These are phyloP conservation scores for Acanthochromis polyacanthus DNA, from an alignment of 2,113 vertebrate genomes.

Conservation along the genomic window DNA sequence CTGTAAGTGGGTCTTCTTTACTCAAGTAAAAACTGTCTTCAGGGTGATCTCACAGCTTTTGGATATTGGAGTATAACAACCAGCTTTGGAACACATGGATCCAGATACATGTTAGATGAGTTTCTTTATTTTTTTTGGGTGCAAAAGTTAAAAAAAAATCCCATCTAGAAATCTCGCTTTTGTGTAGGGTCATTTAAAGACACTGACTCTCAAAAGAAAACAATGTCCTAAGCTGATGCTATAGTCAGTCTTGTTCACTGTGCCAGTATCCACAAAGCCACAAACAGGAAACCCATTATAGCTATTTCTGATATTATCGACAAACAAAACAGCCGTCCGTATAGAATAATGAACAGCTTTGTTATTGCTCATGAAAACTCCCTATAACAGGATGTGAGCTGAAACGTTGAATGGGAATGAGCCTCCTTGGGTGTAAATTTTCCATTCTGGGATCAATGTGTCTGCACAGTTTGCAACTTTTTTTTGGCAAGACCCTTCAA, in stretches of 20 bases:
- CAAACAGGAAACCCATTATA: constrained; percentile 25
- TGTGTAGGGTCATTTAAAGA: constrained; percentile 11
- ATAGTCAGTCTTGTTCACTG: background rate
- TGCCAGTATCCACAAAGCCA: background rate
- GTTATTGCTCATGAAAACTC: constrained; percentile 25
- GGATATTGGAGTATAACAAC: constrained; percentile 1
- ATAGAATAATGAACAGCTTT: constrained; percentile 20
- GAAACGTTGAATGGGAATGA: background rate
- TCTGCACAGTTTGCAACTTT: background rate
- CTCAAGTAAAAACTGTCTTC: background rate
- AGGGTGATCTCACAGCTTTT: constrained; percentile 23
- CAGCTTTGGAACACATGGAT: background rate
- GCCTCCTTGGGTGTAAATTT: background rate
- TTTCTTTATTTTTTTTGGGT: constrained; percentile 3
- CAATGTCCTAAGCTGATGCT: background rate
- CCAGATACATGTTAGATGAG: background rate
- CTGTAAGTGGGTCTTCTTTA: constrained; percentile 24
- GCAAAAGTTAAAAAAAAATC: background rate
- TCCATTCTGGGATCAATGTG: background rate
- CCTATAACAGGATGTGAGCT: constrained; percentile 5
- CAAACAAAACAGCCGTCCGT: constrained; percentile 22
- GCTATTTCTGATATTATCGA: constrained; percentile 29
- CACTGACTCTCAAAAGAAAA: background rate
- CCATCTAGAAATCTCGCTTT: background rate
- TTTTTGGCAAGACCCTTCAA: too few species aligned